Evolutionary conservation across 2,888 invertebrate genomes (phyloP).

Genomic region (Harpalus rubripes): DNA sequence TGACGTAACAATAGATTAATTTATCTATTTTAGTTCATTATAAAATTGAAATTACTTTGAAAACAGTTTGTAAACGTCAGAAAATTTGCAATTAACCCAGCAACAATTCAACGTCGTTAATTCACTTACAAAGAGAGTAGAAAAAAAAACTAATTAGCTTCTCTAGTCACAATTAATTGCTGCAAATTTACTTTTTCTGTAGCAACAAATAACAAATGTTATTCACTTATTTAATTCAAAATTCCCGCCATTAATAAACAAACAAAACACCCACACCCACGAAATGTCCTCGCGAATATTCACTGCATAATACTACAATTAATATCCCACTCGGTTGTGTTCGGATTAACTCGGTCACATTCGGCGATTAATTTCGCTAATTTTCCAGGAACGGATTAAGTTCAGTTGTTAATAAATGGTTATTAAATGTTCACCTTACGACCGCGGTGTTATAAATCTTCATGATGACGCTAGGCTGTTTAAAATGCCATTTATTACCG

Average conservation of each 20-base stretch:
- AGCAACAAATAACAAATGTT: slow-evolving; percentile 31
- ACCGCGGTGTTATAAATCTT: slow-evolving; percentile 49
- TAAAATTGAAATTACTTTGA: not conserved
- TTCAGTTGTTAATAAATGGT: slow-evolving; percentile 62
- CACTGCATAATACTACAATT: slow-evolving; percentile 59
- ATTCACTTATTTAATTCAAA: slow-evolving; percentile 38
- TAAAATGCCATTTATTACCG: slow-evolving; percentile 51
- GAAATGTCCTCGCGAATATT: slow-evolving; percentile 45
- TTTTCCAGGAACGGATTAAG: slow-evolving; percentile 59
- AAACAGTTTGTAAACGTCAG: not conserved
- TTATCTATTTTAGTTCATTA: not conserved
- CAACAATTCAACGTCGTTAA: not conserved
- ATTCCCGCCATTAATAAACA: slow-evolving; percentile 42
- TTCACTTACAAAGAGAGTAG: not conserved
- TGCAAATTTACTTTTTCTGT: slow-evolving; percentile 30
- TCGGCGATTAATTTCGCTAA: slow-evolving; percentile 62
- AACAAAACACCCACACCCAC: slow-evolving; percentile 25
- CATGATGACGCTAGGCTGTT: slow-evolving; percentile 40
- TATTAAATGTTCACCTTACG: slow-evolving; percentile 63
- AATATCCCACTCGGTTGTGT: slow-evolving; percentile 39
- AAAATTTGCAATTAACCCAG: slow-evolving; percentile 15
- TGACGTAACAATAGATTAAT: too few species aligned
- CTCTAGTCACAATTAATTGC: slow-evolving; percentile 26
- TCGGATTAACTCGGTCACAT: slow-evolving; percentile 64
- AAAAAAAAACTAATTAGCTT: slow-evolving; percentile 37